These are phyloP conservation scores for Alectura lathami DNA, from an alignment of 2,113 vertebrate species.

Conservation along the genomic window DNA sequence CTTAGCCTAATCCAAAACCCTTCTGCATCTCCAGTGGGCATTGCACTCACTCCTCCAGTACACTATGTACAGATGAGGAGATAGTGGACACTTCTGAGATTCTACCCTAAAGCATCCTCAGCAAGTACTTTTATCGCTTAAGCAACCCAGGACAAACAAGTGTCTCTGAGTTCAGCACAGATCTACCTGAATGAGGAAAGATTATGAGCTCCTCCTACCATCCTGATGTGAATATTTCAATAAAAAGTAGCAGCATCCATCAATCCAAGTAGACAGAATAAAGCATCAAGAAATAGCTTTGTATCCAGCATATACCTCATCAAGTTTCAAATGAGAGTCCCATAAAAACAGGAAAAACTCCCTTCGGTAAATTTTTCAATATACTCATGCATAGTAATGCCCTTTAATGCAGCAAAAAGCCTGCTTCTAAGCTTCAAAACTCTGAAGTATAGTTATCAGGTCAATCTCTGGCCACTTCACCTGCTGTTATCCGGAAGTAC, in stretches of 20 bases:
- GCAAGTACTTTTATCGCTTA: background rate
- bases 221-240: background rate
- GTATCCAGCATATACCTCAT: too few species aligned
- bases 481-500: background rate
- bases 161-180: fast-evolving
- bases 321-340: background rate
- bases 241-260: background rate
- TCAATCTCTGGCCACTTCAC: background rate
- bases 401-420: background rate
- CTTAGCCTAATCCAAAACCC: background rate
- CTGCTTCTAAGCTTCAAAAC: background rate
- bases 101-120: background rate
- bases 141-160: background rate
- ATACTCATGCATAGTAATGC: background rate
- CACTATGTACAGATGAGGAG: fast-evolving
- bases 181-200: background rate
- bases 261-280: background rate
- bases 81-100: background rate
- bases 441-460: background rate
- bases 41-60: background rate
- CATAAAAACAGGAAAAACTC: background rate
- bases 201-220: background rate
- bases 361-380: background rate
- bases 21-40: background rate
- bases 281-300: background rate